phyloP scores from a whole-genome alignment of 2,113 vertebrate genomes.

The Sphyrna mokarran region DNA sequence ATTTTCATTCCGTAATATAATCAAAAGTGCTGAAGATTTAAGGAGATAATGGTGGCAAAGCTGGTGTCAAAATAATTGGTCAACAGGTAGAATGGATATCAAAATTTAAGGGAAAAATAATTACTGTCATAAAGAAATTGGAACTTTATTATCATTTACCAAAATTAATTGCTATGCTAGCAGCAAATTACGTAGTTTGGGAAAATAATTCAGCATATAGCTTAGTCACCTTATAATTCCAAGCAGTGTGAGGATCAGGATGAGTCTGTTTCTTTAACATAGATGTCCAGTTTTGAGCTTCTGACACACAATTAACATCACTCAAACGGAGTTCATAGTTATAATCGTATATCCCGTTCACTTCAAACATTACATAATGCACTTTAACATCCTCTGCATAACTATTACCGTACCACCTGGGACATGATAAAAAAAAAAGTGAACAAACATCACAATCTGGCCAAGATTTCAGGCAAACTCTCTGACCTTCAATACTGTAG shows the following conservation, averaged over 20 bases:
- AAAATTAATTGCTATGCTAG: background rate
- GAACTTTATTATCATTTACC: background rate
- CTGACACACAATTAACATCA: slow-evolving; percentile 35
- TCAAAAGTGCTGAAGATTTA: too few relatives aligned
- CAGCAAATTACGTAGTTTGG: background rate
- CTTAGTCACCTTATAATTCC: slow-evolving; percentile 27
- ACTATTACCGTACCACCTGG: slow-evolving; percentile 38
- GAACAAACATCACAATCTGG: background rate
- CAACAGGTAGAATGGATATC: too few relatives aligned
- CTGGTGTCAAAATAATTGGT: too few relatives aligned
- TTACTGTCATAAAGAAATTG: background rate
- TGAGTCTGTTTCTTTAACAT: slow-evolving; percentile 31
- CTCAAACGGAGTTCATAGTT: slow-evolving; percentile 35
- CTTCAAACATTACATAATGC: slow-evolving; percentile 42
- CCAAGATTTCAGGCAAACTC: background rate
- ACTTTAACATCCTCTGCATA: slow-evolving; percentile 39
- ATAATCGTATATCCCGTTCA: slow-evolving; percentile 41
- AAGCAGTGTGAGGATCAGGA: slow-evolving; percentile 38
- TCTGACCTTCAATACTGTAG: background rate
- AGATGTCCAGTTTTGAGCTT: slow-evolving; percentile 40
- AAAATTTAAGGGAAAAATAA: too few relatives aligned
- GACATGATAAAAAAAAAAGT: background rate
- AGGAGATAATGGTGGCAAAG: too few relatives aligned
- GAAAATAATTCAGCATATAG: background rate
- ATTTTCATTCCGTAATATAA: too few relatives aligned